Base-by-base conservation (phyloP, 2,888 invertebrate genomes). In the Allolobophora icterica region DNA sequence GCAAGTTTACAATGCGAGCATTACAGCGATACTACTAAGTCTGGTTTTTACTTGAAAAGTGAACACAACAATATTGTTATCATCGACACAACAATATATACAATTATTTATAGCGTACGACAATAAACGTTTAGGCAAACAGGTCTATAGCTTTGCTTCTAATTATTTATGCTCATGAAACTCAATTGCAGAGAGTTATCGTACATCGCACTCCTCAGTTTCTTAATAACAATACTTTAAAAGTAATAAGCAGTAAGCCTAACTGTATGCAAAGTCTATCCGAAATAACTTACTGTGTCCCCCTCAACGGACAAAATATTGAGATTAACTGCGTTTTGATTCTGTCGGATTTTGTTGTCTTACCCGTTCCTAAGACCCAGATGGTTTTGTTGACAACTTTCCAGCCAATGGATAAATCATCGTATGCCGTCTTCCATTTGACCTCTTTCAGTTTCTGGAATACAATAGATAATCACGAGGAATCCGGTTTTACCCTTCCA, bases 291-390 rank as follows among this genome's bases (percentile, higher is more conserved):
- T 17, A 17, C 17, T n/a, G 52, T 24, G 3, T 21, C 5, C n/a
- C 71, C 71, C 71, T 71, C 2, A n/a, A n/a, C n/a, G n/a, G n/a
- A 71, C n/a, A 30, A 71, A n/a, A 71, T 71, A 30, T 71, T 71
- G 8, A n/a, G 71, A 71, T 71, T 8, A 71, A 71, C 3, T 4
- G 11, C 11, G 30, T n/a, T 8, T n/a, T 3, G 8, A n/a, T n/a
- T 30, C 30, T 71, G 30, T n/a, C 13, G 5, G 71, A n/a, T 5
- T 71, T 17, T n/a, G 52, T 6, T 71, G 71, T 71, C 71, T 89
- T 87, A 92, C 92, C 92, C 33, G 91, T 90, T 34, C 91, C 91
- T n/a, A 91, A 0, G 19, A 92, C 40, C 92, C 92, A 92, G 83
- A 92, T 34, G 13, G 84, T 52, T 83, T 92, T 92, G n/a, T 84